Conservation (phyloP, 2,113 vertebrate genomes). For the Scomber japonicus region DNA sequence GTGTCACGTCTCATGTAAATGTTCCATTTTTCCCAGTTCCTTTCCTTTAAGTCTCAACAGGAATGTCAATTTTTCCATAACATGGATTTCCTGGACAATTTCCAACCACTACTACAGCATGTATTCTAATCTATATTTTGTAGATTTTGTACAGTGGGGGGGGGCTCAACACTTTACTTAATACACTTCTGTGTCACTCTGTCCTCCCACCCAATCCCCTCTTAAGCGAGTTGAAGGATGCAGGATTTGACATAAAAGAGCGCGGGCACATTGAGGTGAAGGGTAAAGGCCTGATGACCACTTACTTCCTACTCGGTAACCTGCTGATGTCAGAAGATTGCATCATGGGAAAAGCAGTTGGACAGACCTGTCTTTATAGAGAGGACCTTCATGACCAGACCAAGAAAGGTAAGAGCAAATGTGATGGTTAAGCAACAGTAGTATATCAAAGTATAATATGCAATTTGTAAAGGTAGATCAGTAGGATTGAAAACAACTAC, state of each 20-base stretch:
- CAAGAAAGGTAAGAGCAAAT: conserved; percentile 14
- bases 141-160: no score
- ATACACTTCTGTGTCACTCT: background rate
- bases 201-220: background rate
- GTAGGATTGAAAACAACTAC: no score
- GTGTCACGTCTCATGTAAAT: no score
- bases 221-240: conserved; percentile 80
- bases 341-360: conserved; percentile 82
- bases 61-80: no score
- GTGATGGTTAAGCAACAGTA: no score
- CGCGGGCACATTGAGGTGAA: conserved; percentile 87
- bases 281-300: conserved; percentile 87
- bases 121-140: no score
- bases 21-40: no score
- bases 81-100: no score
- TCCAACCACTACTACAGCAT: no score
- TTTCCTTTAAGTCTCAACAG: no score
- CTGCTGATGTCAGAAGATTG: conserved; percentile 78
- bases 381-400: conserved; percentile 18
- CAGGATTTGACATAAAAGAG: conserved; percentile 82
- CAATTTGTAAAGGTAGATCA: no score
- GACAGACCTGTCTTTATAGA: conserved; percentile 23
- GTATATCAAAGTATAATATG: no score
- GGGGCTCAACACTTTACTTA: background rate
- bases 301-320: conserved; percentile 86